Conservation (phyloP, 2,888 invertebrate species). For the Heteromurus nitidus region DNA sequence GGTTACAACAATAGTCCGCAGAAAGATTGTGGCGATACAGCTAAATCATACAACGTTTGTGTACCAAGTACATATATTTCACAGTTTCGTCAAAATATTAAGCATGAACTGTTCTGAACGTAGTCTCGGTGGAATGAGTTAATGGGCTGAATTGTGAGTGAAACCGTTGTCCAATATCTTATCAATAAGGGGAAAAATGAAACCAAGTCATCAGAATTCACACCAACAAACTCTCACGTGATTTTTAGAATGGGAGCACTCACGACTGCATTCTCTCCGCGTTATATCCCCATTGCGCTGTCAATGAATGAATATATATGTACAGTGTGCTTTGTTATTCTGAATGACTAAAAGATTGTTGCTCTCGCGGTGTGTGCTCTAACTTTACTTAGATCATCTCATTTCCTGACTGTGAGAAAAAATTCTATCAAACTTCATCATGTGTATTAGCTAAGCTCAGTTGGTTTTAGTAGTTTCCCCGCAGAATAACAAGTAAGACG, state of each 20-base stretch:
- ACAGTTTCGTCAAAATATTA: too few relatives aligned
- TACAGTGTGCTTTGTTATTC: slow-evolving; percentile 3
- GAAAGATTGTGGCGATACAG: too few relatives aligned
- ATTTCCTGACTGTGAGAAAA: slow-evolving; percentile 16
- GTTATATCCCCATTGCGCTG: slow-evolving; percentile 32
- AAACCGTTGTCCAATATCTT: slow-evolving; percentile 53
- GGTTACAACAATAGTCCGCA: too few relatives aligned
- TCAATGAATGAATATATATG: slow-evolving; percentile 16
- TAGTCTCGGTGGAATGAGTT: not conserved
- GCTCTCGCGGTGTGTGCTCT: not conserved
- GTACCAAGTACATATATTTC: too few relatives aligned
- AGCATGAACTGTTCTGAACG: too few relatives aligned
- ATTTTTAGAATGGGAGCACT: slow-evolving; percentile 51
- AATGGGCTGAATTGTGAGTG: not conserved
- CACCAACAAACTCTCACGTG: slow-evolving; percentile 59
- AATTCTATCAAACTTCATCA: slow-evolving; percentile 2
- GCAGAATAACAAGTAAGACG: too few relatives aligned
- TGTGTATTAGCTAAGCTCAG: too few relatives aligned
- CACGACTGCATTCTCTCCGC: slow-evolving; percentile 41
- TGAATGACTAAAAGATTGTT: not conserved
- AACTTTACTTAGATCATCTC: slow-evolving; percentile 5
- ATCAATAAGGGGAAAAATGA: slow-evolving; percentile 47
- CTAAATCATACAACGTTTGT: too few relatives aligned
- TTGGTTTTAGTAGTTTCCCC: too few relatives aligned
- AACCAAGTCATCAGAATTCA: slow-evolving; percentile 64